Evolutionary conservation across 2,113 vertebrate genomes (phyloP).

Genomic region (Telmatochromis sp.): DNA sequence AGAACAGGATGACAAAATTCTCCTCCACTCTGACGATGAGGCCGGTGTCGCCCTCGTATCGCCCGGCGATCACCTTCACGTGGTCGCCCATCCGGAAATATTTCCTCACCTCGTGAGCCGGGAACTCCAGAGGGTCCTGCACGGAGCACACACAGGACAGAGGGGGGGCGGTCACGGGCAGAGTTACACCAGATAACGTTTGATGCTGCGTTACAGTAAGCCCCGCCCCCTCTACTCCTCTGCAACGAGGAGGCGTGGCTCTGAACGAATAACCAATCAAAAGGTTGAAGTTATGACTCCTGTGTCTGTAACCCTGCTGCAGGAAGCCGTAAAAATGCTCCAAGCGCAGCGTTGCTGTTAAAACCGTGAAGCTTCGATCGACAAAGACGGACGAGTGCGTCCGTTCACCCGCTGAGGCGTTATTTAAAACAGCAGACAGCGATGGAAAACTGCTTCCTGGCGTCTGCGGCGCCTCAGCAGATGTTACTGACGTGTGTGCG

Average conservation of each 20-base stretch:
- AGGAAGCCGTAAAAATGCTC: rapidly evolving
- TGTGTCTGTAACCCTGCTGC: background rate
- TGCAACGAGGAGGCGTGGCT: background rate
- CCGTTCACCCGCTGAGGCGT: background rate
- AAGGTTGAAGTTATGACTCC: background rate
- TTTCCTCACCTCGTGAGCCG: slow-evolving; percentile 86
- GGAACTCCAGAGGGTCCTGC: slow-evolving; percentile 93
- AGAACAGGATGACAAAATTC: slow-evolving; percentile 95
- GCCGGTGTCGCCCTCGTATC: slow-evolving; percentile 91
- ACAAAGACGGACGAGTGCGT: background rate
- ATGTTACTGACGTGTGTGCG: rapidly evolving
- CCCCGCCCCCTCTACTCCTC: rapidly evolving
- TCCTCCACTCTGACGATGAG: slow-evolving; percentile 94
- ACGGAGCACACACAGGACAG: background rate
- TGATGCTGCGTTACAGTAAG: background rate
- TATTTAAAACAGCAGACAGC: background rate
- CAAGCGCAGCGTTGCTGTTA: rapidly evolving
- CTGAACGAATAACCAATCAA: background rate
- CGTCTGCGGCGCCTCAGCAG: background rate
- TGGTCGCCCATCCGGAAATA: slow-evolving; percentile 98
- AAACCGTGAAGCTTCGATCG: background rate
- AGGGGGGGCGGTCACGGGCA: rapidly evolving
- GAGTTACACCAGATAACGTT: background rate
- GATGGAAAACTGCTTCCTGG: background rate
- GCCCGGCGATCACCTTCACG: slow-evolving; percentile 91